These are phyloP conservation scores for Diarsia brunnea DNA, from an alignment of 2,888 invertebrate genomes.

Conservation along the genomic window DNA sequence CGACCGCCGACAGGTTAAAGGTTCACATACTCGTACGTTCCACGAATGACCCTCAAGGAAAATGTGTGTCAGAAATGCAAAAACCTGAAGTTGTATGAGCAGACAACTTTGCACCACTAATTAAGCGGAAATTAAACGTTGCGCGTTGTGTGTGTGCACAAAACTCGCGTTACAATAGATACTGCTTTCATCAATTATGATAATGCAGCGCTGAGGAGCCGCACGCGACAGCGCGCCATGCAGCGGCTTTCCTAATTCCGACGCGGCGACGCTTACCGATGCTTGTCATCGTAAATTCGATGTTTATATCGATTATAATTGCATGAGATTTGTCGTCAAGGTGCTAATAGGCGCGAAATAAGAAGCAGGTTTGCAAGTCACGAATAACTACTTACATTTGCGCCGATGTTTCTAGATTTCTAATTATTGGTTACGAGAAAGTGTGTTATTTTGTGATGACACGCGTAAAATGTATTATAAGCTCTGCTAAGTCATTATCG, in stretches of 20 bases:
- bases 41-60: not conserved
- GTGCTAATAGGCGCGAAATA: slow-evolving; percentile 48
- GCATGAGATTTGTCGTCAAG: slow-evolving; percentile 56
- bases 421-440: slow-evolving; percentile 40
- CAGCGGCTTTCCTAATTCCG: slow-evolving; percentile 85
- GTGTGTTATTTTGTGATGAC: slow-evolving; percentile 19
- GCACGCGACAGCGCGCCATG: slow-evolving; percentile 74
- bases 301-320: slow-evolving; percentile 62
- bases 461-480: slow-evolving; percentile 22
- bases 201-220: slow-evolving; percentile 77
- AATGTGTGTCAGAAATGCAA: not conserved
- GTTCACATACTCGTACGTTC: too few species aligned
- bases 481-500: slow-evolving; percentile 13
- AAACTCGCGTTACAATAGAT: slow-evolving; percentile 67
- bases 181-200: slow-evolving; percentile 89
- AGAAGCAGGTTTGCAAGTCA: slow-evolving; percentile 44
- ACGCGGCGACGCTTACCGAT: slow-evolving; percentile 73
- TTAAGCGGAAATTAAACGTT: slow-evolving; percentile 37
- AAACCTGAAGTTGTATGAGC: slow-evolving; percentile 1
- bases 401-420: slow-evolving; percentile 41
- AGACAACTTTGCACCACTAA: slow-evolving; percentile 12
- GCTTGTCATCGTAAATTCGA: slow-evolving; percentile 74
- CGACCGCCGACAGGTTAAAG: not conserved
- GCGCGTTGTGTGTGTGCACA: slow-evolving; percentile 43
- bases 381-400: slow-evolving; percentile 19